These are phyloP conservation scores for Platysteira castanea DNA, from an alignment of 2,113 vertebrate genomes.

Conservation along the genomic window DNA sequence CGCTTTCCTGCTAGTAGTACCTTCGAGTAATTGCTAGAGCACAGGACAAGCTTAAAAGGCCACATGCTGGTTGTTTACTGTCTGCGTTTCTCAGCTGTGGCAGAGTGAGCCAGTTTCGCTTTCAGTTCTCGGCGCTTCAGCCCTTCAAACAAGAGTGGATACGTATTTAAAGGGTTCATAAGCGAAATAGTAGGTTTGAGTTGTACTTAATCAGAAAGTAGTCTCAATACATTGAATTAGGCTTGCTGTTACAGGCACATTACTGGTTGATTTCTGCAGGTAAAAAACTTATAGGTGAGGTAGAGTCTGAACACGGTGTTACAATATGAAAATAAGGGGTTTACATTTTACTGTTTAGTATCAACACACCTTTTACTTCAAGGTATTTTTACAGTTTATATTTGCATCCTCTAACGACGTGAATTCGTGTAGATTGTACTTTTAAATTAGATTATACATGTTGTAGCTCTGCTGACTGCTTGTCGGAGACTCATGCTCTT, in stretches of 20 bases:
- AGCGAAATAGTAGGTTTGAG: not conserved
- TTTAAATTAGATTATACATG: not conserved
- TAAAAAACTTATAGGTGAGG: not conserved
- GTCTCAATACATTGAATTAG: not conserved
- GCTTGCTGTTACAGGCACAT: not conserved
- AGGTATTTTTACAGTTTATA: not conserved
- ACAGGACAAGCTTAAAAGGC: rapidly evolving
- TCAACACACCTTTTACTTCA: not conserved
- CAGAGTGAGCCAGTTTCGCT: not conserved
- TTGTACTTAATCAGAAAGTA: not conserved
- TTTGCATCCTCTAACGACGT: not conserved
- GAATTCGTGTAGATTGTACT: not conserved
- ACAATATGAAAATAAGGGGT: not conserved
- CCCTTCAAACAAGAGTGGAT: not conserved
- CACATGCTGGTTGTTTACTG: not conserved
- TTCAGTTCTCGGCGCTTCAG: not conserved
- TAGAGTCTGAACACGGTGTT: rapidly evolving
- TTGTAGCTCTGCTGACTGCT: not conserved
- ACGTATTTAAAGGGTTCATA: rapidly evolving
- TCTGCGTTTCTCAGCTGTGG: not conserved
- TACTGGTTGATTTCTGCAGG: not conserved
- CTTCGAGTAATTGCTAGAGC: rapidly evolving
- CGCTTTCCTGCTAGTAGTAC: rapidly evolving
- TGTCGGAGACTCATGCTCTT: rapidly evolving
- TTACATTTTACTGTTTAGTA: not conserved